Conservation (phyloP, 2,113 vertebrate genomes). For the Ceyx cyanopectus region DNA sequence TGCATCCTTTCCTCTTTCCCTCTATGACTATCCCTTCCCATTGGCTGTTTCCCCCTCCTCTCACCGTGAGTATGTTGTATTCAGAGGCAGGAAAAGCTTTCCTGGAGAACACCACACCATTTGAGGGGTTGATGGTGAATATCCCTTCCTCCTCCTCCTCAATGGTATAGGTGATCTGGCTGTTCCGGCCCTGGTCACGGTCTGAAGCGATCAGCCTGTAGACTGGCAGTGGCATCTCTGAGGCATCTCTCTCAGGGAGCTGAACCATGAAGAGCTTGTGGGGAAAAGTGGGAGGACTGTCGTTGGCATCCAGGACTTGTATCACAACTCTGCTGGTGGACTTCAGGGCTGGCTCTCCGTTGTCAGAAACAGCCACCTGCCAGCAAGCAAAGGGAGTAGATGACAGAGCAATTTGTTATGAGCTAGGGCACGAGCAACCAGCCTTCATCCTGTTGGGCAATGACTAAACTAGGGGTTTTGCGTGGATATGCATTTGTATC, state of each 20-base stretch:
- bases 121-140: constrained; percentile 84
- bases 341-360: constrained; percentile 83
- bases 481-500: background rate
- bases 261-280: constrained; percentile 91
- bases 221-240: constrained; percentile 51
- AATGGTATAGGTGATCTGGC: constrained; percentile 86
- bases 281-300: constrained; percentile 88
- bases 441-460: background rate
- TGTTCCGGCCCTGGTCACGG: constrained; percentile 86
- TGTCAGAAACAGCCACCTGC: constrained; percentile 91
- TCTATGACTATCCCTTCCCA: background rate
- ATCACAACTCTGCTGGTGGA: constrained; percentile 91
- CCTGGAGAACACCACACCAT: constrained; percentile 82
- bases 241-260: constrained; percentile 78
- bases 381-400: background rate
- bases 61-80: constrained; percentile 93
- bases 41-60: background rate
- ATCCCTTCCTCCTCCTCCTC: constrained; percentile 79
- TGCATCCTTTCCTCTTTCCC: background rate
- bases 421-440: background rate
- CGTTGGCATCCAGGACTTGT: constrained; percentile 87
- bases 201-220: constrained; percentile 90
- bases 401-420: background rate
- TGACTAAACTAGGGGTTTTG: accelerated
- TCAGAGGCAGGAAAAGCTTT: constrained; percentile 85